These are phyloP conservation scores for Melanotaenia parkinsoni DNA, from an alignment of 2,797 vertebrate species.

Conservation along the genomic window DNA sequence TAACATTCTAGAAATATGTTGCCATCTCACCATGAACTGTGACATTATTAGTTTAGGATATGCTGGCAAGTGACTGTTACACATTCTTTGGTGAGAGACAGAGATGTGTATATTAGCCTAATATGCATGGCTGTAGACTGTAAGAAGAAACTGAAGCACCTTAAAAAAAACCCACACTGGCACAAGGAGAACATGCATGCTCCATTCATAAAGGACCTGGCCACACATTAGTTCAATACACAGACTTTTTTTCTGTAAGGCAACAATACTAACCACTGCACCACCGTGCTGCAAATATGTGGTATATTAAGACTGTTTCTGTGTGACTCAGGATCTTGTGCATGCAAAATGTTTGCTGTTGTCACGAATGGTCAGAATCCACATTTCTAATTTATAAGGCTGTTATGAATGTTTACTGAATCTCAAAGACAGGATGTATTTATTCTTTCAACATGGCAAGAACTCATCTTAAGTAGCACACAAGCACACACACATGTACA, in stretches of 20 bases:
- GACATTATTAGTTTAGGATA: too few relatives aligned
- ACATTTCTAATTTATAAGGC: background rate
- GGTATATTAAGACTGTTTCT: conserved; percentile 4
- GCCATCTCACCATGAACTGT: too few relatives aligned
- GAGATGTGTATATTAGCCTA: background rate
- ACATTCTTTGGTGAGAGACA: background rate
- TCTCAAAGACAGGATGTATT: background rate
- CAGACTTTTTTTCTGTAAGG: too few relatives aligned
- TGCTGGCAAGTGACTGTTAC: background rate
- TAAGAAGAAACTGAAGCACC: background rate
- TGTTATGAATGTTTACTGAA: conserved; percentile 2
- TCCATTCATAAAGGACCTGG: background rate
- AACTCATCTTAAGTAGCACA: conserved; percentile 19
- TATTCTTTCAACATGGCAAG: conserved; percentile 11
- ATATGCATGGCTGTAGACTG: background rate
- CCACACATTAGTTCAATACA: too few relatives aligned
- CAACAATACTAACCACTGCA: background rate
- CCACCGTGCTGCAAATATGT: too few relatives aligned
- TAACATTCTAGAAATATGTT: background rate
- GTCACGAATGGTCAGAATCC: background rate
- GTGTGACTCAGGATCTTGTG: conserved; percentile 1
- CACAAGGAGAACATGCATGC: background rate
- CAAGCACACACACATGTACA: conserved; percentile 17
- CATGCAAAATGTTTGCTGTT: background rate
- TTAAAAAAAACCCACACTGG: background rate